Conservation (phyloP, 2,113 vertebrate species). For the Loxodonta africana region DNA sequence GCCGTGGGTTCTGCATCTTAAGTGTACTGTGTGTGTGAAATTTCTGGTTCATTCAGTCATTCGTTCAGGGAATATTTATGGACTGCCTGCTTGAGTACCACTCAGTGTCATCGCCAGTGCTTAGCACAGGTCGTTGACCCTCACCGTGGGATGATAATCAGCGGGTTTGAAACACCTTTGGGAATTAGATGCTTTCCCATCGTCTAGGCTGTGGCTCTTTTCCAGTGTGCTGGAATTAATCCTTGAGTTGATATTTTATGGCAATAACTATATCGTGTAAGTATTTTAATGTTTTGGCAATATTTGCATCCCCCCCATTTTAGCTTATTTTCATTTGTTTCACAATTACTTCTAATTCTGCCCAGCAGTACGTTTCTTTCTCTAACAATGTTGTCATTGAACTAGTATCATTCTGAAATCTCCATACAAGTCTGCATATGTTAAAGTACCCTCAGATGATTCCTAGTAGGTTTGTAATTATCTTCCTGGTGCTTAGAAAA, state of each 20-base stretch:
- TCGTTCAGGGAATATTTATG: slow-evolving; percentile 41
- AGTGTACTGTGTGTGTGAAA: not conserved
- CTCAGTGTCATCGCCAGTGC: not conserved
- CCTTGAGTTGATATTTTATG: slow-evolving; percentile 70
- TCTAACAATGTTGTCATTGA: slow-evolving; percentile 41
- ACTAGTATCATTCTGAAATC: not conserved
- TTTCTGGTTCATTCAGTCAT: slow-evolving; percentile 28
- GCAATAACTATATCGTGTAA: slow-evolving; percentile 58
- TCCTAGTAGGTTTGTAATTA: slow-evolving; percentile 24
- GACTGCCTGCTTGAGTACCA: slow-evolving; percentile 3
- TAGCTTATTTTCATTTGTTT: slow-evolving; percentile 62
- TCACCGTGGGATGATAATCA: slow-evolving; percentile 21
- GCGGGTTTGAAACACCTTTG: slow-evolving; percentile 43
- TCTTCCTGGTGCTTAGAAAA: slow-evolving; percentile 61
- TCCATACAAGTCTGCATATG: not conserved
- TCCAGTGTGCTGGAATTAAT: slow-evolving; percentile 58
- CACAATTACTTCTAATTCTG: slow-evolving; percentile 56
- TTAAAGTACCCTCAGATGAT: slow-evolving; percentile 17
- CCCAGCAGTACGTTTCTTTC: slow-evolving; percentile 48
- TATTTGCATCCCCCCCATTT: not conserved
- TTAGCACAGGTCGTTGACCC: not conserved
- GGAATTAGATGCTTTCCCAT: slow-evolving; percentile 50
- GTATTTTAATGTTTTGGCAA: slow-evolving; percentile 61
- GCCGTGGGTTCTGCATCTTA: slow-evolving; percentile 13
- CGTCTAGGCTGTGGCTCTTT: slow-evolving; percentile 26